phyloP scores from a whole-genome alignment of 2,888 invertebrate genomes.

The Eupeodes latifasciatus region DNA sequence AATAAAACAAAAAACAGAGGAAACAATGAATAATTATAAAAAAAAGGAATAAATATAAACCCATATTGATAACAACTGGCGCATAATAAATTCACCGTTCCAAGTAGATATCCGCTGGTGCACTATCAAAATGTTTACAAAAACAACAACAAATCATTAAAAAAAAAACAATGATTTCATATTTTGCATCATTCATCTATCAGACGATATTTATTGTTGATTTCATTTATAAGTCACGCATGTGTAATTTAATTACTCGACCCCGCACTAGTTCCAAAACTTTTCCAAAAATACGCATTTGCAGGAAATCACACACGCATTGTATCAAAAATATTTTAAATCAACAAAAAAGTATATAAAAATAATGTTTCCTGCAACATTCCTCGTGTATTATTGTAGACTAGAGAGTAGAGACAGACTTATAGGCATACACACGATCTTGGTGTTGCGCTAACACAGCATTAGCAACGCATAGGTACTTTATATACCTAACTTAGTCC shows the following conservation, averaged over 20 bases:
- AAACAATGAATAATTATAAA: slow-evolving; percentile 27
- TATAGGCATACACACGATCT: slow-evolving; percentile 2
- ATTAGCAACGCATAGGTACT: slow-evolving; percentile 28
- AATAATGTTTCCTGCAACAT: slow-evolving; percentile 58
- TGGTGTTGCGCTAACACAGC: slow-evolving; percentile 13
- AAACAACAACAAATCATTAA: not conserved
- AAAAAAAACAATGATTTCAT: slow-evolving; percentile 19
- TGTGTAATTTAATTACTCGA: slow-evolving; percentile 15
- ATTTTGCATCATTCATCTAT: slow-evolving; percentile 4
- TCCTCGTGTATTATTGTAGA: slow-evolving; percentile 12
- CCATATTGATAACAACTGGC: slow-evolving; percentile 43
- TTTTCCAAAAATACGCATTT: not conserved
- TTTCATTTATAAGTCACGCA: slow-evolving; percentile 38
- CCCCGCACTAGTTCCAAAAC: not conserved
- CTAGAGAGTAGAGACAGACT: not conserved
- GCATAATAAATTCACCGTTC: slow-evolving; percentile 39
- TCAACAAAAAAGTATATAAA: not conserved
- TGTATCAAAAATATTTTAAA: slow-evolving; percentile 48
- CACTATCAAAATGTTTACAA: slow-evolving; percentile 4
- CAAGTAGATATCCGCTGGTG: slow-evolving; percentile 33
- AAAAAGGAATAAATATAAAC: slow-evolving; percentile 9
- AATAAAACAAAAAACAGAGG: slow-evolving; percentile 11
- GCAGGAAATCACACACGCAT: slow-evolving; percentile 32
- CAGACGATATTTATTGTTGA: slow-evolving; percentile 11
- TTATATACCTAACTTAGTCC: not conserved